Evolutionary conservation across 23 tunicate species (phyloP).

Genomic region (Trididemnum clinides): DNA sequence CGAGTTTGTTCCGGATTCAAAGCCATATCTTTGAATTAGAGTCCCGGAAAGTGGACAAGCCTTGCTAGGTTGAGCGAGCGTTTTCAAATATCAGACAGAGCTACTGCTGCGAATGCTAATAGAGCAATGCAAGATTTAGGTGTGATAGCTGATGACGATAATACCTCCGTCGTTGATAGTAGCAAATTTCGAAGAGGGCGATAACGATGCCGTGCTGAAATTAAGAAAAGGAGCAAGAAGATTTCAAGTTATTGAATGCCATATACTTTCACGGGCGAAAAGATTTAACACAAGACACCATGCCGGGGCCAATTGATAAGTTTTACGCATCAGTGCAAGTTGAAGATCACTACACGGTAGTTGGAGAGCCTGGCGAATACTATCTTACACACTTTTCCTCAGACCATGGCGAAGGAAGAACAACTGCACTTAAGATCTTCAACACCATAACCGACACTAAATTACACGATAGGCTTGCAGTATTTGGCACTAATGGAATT

Average conservation of each 20-base stretch:
- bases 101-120: background rate
- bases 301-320: background rate
- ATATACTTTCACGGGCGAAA: background rate
- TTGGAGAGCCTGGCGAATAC: background rate
- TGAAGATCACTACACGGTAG: background rate
- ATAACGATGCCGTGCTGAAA: background rate
- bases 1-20: background rate
- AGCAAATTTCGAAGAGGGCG: background rate
- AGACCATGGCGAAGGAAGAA: background rate
- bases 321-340: background rate
- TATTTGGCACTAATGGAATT: background rate
- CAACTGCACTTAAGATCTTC: background rate
- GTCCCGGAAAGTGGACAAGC: background rate
- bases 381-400: background rate
- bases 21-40: background rate
- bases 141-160: background rate
- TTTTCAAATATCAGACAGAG: background rate
- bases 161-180: background rate
- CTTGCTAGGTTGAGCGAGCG: background rate
- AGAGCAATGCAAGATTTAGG: background rate
- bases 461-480: background rate
- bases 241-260: background rate
- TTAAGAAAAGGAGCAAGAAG: background rate
- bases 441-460: background rate
- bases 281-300: background rate